Percentiles rank a stretch among this genome's conserved stretches.
Conservation (phyloP, 1,140 invertebrate genomes). For the Calosoma granatense region DNA sequence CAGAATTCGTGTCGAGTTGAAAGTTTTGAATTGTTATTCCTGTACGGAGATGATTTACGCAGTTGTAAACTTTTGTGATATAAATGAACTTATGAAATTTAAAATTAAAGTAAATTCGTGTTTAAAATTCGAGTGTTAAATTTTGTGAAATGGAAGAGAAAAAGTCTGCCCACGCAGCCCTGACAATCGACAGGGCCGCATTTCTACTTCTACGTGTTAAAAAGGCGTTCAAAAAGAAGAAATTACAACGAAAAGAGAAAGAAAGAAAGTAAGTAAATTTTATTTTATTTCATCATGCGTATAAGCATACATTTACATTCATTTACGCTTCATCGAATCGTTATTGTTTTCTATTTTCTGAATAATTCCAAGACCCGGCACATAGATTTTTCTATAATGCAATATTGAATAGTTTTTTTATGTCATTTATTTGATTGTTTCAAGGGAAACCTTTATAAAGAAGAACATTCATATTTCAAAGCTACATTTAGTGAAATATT, state of each 20-base stretch:
- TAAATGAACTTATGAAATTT: neutral
- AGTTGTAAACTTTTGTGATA: too few species aligned
- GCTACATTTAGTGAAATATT: too few species aligned
- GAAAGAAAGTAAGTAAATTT: conserved; percentile 39
- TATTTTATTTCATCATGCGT: neutral
- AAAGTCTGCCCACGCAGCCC: conserved; percentile 35
- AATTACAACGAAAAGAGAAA: conserved; percentile 72
- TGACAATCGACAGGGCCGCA: conserved; percentile 77
- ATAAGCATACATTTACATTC: too few species aligned
- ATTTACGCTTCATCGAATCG: too few species aligned
- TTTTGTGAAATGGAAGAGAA: conserved; percentile 27
- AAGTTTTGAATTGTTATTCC: neutral
- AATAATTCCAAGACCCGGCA: too few species aligned
- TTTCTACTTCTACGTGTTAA: conserved; percentile 79
- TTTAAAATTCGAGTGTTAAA: neutral
- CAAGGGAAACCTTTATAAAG: too few species aligned
- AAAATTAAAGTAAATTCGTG: neutral
- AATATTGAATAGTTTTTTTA: too few species aligned
- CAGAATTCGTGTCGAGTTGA: neutral
- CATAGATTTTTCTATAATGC: too few species aligned
- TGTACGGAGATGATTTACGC: too few species aligned
- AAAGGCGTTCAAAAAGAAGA: conserved; percentile 82
- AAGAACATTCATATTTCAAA: too few species aligned
- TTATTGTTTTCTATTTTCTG: too few species aligned
- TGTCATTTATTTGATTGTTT: too few species aligned